A percentile compares a stretch with the other conserved stretches of the same genome.
phyloP scores from a whole-genome alignment of 2,888 invertebrate species.

The Epirrhoe tristata region DNA sequence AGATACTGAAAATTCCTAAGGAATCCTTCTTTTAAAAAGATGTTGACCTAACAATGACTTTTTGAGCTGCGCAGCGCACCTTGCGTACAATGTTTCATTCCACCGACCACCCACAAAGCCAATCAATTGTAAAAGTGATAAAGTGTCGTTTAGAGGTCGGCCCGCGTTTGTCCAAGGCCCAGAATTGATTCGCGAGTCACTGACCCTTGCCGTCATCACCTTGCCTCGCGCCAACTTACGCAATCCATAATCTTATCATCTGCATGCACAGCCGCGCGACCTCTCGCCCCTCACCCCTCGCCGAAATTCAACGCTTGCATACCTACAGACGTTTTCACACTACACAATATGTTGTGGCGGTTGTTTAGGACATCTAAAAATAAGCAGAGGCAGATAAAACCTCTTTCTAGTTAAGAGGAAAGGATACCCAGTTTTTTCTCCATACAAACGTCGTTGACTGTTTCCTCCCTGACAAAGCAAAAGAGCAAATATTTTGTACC shows the following conservation, averaged over 20 bases:
- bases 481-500: too few species aligned
- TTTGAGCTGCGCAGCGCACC: not conserved
- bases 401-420: not conserved
- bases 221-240: constrained; percentile 81
- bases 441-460: too few species aligned
- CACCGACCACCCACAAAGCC: constrained; percentile 29
- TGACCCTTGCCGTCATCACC: constrained; percentile 74
- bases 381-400: not conserved
- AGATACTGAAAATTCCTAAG: not conserved
- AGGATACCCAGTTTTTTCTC: too few species aligned
- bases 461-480: too few species aligned
- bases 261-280: constrained; percentile 76
- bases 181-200: constrained; percentile 66
- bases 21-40: not conserved
- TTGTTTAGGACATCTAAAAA: not conserved
- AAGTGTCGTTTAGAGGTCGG: constrained; percentile 76
- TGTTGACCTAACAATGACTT: not conserved
- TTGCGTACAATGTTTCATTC: constrained; percentile 20
- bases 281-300: constrained; percentile 71
- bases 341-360: constrained; percentile 6
- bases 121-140: constrained; percentile 45
- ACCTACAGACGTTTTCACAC: constrained; percentile 25
- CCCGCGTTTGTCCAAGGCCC: constrained; percentile 75
- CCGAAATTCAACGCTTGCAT: constrained; percentile 63
- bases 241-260: constrained; percentile 84